Conservation (phyloP, 1,140 invertebrate genomes). For the Orchesella cincta region DNA sequence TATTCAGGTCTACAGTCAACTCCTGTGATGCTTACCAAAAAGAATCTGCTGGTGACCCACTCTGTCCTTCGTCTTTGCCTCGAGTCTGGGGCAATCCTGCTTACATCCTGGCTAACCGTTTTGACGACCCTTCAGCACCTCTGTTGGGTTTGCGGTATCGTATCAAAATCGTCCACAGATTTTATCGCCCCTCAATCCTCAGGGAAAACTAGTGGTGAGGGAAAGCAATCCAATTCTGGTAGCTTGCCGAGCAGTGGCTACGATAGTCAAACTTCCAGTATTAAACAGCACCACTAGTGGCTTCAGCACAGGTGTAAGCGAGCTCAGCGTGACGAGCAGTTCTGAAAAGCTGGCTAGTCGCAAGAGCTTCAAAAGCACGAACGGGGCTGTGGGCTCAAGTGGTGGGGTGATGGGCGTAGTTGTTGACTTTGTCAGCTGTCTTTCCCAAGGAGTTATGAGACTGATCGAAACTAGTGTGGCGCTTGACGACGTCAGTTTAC, state of each 20-base stretch:
- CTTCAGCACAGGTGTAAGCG: slow-evolving; percentile 10
- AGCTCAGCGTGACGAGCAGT: slow-evolving; percentile 6
- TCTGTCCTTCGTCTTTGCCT: slow-evolving; percentile 85
- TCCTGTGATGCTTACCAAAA: slow-evolving; percentile 97
- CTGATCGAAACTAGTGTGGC: slow-evolving; percentile 93
- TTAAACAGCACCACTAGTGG: slow-evolving; percentile 19
- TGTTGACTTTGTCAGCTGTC: slow-evolving; percentile 49
- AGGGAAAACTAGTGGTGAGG: slow-evolving; percentile 22
- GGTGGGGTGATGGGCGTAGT: slow-evolving; percentile 50
- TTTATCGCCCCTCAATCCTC: slow-evolving; percentile 38
- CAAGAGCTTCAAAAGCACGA: slow-evolving; percentile 37
- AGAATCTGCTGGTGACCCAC: slow-evolving; percentile 95
- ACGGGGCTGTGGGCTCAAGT: slow-evolving; percentile 41
- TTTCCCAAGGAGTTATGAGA: slow-evolving; percentile 65
- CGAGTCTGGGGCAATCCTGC: slow-evolving; percentile 87
- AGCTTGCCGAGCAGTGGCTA: slow-evolving; percentile 23
- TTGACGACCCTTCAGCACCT: slow-evolving; percentile 78
- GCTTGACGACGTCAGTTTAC: slow-evolving; percentile 89
- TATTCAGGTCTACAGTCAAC: slow-evolving; percentile 76
- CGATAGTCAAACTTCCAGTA: slow-evolving; percentile 24
- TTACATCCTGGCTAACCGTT: slow-evolving; percentile 92
- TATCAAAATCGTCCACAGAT: slow-evolving; percentile 47
- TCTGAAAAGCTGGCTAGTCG: slow-evolving; percentile 13
- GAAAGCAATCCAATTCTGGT: slow-evolving; percentile 1
- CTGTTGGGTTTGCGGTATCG: slow-evolving; percentile 52